A percentile compares a stretch with the other conserved stretches of the same genome.
Conservation (phyloP, 2,797 vertebrate species). For the Danio albolineatus region DNA sequence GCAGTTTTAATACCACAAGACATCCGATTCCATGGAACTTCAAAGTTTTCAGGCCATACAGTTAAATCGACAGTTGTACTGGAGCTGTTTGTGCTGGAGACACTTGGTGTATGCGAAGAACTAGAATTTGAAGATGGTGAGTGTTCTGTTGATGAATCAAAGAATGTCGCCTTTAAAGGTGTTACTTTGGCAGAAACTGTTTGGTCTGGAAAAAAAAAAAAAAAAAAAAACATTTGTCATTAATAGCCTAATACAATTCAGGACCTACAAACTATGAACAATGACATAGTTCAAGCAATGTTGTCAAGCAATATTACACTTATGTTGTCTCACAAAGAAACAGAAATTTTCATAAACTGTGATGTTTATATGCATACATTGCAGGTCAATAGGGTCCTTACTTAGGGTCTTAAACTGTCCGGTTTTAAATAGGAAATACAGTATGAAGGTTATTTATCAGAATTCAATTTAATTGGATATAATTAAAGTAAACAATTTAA, state of each 20-base stretch:
- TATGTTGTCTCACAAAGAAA: slow-evolving; percentile 2
- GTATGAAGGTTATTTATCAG: background rate
- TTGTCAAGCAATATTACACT: background rate
- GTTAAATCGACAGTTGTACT: slow-evolving; percentile 34
- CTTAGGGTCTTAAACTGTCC: slow-evolving; percentile 9
- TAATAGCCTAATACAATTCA: slow-evolving; percentile 15
- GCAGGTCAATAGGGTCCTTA: background rate
- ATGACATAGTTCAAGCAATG: background rate
- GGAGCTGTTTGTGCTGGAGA: slow-evolving; percentile 16
- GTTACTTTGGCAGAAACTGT: slow-evolving; percentile 15
- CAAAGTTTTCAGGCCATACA: slow-evolving; percentile 50
- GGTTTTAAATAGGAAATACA: background rate
- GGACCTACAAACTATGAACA: background rate
- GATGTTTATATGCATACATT: slow-evolving; percentile 17
- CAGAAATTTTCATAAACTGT: background rate
- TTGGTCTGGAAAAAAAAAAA: slow-evolving; percentile 5
- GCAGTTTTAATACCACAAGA: slow-evolving; percentile 34
- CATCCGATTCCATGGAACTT: slow-evolving; percentile 45
- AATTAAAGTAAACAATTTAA: background rate
- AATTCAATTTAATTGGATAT: background rate
- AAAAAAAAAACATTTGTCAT: background rate
- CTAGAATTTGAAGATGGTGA: slow-evolving; percentile 9
- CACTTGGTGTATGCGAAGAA: slow-evolving; percentile 29
- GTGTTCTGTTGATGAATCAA: background rate
- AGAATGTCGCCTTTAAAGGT: background rate